Evolutionary conservation across 92 coral and sea anemone species (phyloP).

Genomic region (Montipora capitata): DNA sequence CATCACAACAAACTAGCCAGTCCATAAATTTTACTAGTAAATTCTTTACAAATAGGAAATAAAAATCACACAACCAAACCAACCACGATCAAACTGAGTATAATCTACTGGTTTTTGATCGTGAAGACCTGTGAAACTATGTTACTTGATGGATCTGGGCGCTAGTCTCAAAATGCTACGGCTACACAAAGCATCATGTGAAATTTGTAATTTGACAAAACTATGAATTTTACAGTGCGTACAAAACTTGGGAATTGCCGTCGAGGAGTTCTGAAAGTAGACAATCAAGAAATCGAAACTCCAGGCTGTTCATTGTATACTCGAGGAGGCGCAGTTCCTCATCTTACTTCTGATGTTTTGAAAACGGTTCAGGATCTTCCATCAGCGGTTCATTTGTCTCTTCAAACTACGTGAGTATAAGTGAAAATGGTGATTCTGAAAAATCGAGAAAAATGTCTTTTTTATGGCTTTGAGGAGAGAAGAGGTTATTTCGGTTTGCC

Average conservation of each 20-base stretch:
- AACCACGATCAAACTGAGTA: too few species aligned
- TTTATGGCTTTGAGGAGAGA: too few species aligned
- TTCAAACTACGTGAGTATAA: constrained; percentile 90
- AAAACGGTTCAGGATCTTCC: constrained; percentile 61
- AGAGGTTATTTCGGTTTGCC: not conserved
- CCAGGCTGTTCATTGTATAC: constrained; percentile 91
- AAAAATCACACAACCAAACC: too few species aligned
- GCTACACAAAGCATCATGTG: not conserved
- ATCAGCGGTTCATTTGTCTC: constrained; percentile 81
- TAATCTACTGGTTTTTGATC: too few species aligned
- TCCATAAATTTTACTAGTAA: too few species aligned
- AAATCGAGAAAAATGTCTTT: not conserved
- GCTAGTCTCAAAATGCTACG: not conserved
- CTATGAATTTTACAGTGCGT: constrained; percentile 72
- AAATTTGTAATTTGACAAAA: too few species aligned
- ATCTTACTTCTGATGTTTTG: constrained; percentile 77
- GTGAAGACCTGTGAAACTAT: too few species aligned
- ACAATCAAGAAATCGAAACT: constrained; percentile 62
- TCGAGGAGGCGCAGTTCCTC: constrained; percentile 93
- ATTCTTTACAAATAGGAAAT: too few species aligned
- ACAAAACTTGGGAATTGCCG: constrained; percentile 45
- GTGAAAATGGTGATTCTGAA: not conserved
- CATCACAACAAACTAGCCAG: too few species aligned
- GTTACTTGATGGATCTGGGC: not conserved
- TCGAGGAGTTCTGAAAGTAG: constrained; percentile 72